Conservation (phyloP, 1,140 invertebrate species). For the Aphelinus certus region DNA sequence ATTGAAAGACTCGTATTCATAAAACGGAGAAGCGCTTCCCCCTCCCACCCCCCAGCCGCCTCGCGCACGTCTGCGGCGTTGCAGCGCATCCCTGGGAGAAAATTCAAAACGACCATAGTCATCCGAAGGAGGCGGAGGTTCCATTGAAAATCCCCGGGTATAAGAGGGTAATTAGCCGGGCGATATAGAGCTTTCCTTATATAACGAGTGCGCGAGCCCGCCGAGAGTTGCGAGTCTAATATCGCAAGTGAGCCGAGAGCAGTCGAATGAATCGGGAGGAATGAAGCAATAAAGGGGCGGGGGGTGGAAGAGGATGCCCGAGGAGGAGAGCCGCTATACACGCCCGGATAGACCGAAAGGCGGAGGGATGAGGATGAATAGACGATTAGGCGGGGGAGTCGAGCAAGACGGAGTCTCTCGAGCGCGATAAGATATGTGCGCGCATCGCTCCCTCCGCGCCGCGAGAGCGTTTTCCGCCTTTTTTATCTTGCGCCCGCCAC, state of each 20-base stretch:
- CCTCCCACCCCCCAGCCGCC: too few relatives aligned
- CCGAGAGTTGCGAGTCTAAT: not conserved
- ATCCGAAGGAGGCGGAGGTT: too few relatives aligned
- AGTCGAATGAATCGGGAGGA: not conserved
- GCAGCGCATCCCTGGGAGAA: too few relatives aligned
- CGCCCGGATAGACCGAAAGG: not conserved
- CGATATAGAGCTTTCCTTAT: not conserved
- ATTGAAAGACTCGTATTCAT: too few relatives aligned
- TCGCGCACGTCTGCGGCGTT: too few relatives aligned
- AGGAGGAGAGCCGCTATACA: not conserved
- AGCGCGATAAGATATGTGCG: too few relatives aligned
- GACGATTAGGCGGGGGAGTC: not conserved
- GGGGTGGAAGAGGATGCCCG: not conserved
- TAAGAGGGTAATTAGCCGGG: not conserved
- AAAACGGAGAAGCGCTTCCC: too few relatives aligned
- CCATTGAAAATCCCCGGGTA: not conserved
- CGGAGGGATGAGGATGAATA: not conserved
- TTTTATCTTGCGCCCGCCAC: not conserved
- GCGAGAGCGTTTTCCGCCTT: too few relatives aligned
- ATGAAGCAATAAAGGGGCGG: conserved; percentile 3
- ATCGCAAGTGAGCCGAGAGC: not conserved
- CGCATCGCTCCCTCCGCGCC: too few relatives aligned
- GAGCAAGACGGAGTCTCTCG: not conserved
- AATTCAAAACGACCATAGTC: too few relatives aligned
- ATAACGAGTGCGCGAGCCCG: too few relatives aligned